phyloP scores from a whole-genome alignment of 1,140 invertebrate species.

The Pseudomyrmex sp. region DNA sequence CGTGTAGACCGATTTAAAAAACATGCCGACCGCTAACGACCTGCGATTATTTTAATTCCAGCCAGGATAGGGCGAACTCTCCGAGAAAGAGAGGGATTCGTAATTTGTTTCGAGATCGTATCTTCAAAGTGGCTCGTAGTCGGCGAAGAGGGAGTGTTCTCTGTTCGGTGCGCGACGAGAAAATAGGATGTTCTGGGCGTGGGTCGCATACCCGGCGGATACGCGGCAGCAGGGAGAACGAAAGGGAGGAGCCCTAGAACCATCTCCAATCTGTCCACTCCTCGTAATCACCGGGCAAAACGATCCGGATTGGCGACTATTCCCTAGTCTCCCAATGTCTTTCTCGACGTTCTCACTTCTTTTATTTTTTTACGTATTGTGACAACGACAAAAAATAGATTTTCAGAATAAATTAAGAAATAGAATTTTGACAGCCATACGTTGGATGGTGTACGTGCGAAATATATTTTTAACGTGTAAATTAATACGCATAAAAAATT shows the following conservation, averaged over 20 bases:
- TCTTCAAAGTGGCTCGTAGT: conserved; percentile 81
- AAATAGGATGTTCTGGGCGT: conserved; percentile 26
- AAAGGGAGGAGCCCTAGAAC: conserved; percentile 50
- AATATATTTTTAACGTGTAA: too few species aligned
- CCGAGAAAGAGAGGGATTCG: conserved; percentile 76
- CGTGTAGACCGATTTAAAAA: conserved; percentile 70
- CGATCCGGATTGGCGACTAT: conserved; percentile 50
- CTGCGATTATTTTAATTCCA: conserved; percentile 76
- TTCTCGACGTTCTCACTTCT: conserved; percentile 11
- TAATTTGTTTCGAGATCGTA: conserved; percentile 85
- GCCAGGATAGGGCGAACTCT: conserved; percentile 68
- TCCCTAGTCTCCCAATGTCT: conserved; percentile 39
- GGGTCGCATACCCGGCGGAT: conserved; percentile 23
- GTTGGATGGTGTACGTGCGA: too few species aligned
- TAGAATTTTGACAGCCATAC: too few species aligned
- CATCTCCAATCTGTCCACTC: conserved; percentile 67
- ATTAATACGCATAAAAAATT: too few species aligned
- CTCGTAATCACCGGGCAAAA: conserved; percentile 63
- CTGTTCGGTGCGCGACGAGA: conserved; percentile 40
- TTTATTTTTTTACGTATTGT: not conserved
- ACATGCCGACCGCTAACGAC: conserved; percentile 71
- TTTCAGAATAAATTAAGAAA: not conserved
- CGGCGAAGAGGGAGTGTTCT: conserved; percentile 61
- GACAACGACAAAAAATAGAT: not conserved
- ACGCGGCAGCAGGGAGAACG: conserved; percentile 39